Conservation (phyloP, 2,888 invertebrate species). For the Gisinianus flammeolus region DNA sequence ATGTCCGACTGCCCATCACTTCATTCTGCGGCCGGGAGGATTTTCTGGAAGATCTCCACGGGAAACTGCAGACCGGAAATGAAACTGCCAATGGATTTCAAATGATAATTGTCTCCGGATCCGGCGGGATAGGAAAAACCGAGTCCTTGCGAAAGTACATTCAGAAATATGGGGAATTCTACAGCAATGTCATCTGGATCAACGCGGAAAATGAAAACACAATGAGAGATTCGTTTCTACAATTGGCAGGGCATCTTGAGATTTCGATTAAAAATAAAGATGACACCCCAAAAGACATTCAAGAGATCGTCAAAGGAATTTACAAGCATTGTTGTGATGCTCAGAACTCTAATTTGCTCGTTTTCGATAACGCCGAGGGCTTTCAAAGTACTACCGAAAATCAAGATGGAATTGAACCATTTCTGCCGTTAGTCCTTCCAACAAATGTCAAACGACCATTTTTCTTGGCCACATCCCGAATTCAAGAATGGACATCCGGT, state of each 20-base stretch:
- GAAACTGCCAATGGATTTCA: not conserved
- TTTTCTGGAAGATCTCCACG: not conserved
- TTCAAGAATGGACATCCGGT: too few relatives aligned
- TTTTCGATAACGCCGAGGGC: too few relatives aligned
- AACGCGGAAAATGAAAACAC: slow-evolving; percentile 2
- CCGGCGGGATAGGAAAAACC: not conserved
- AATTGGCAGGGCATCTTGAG: not conserved
- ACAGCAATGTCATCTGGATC: not conserved
- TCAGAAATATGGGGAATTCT: not conserved
- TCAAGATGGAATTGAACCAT: too few relatives aligned
- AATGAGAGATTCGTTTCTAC: not conserved
- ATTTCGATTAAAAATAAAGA: too few relatives aligned
- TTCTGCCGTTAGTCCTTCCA: too few relatives aligned
- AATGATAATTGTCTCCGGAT: not conserved
- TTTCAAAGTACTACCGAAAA: too few relatives aligned
- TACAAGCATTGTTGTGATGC: too few relatives aligned
- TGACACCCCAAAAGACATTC: too few relatives aligned
- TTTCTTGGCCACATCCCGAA: too few relatives aligned
- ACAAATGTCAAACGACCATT: too few relatives aligned
- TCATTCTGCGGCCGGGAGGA: not conserved
- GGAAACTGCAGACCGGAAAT: not conserved
- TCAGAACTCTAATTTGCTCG: too few relatives aligned
- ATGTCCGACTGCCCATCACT: not conserved
- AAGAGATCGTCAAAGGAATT: too few relatives aligned
- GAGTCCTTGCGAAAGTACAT: not conserved